A percentile compares a stretch with the other conserved stretches of the same genome.
Evolutionary conservation across 1,140 invertebrate species (phyloP).

Genomic region (Leptinotarsa defecta): DNA sequence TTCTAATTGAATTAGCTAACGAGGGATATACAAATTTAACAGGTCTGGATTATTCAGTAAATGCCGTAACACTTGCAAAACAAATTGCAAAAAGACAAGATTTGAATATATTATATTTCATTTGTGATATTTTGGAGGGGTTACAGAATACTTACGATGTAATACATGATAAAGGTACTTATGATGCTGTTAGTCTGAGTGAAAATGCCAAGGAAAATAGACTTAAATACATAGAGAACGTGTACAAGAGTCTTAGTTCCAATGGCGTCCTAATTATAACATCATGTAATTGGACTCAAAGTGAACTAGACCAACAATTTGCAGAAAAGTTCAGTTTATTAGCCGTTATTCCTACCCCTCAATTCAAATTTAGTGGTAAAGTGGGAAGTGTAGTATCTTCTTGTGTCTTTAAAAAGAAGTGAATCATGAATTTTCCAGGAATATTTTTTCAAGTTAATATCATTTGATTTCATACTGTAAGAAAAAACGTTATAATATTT

Average conservation of each 20-base stretch:
- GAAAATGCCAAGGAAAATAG: constrained; percentile 68
- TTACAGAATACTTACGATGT: constrained; percentile 63
- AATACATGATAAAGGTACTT: constrained; percentile 90
- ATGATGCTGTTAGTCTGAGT: constrained; percentile 86
- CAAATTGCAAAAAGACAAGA: constrained; percentile 65
- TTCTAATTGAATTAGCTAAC: constrained; percentile 75
- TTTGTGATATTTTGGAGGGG: constrained; percentile 63
- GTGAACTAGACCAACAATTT: constrained; percentile 79
- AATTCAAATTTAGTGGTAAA: constrained; percentile 84
- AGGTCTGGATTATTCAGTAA: constrained; percentile 84
- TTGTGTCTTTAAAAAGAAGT: constrained; percentile 69
- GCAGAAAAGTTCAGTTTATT: constrained; percentile 65
- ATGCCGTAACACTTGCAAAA: constrained; percentile 76
- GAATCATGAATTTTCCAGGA: neutral
- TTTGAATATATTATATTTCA: constrained; percentile 62
- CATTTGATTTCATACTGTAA: neutral
- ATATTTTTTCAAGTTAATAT: neutral
- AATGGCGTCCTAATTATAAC: constrained; percentile 79
- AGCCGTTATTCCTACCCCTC: constrained; percentile 74
- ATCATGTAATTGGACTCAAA: constrained; percentile 93
- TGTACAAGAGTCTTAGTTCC: constrained; percentile 64
- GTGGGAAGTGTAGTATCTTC: constrained; percentile 77
- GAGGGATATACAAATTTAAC: constrained; percentile 74
- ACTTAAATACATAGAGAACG: constrained; percentile 70
- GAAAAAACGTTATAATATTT: neutral